These are phyloP conservation scores for Sebastes cheni DNA, from an alignment of 2,797 vertebrate species.

Conservation along the genomic window DNA sequence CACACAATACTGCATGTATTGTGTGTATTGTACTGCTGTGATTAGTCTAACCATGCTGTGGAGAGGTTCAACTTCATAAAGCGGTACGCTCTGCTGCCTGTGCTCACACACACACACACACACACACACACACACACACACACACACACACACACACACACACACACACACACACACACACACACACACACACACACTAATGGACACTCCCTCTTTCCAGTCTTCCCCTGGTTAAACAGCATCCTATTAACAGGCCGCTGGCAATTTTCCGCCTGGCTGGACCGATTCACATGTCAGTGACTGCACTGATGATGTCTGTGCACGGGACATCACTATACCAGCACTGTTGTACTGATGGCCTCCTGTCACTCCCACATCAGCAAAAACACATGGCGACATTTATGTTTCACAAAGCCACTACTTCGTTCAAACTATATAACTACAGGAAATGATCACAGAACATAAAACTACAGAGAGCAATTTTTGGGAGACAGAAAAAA, in stretches of 20 bases:
- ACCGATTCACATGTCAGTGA: slow-evolving; percentile 65
- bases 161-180: background rate
- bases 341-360: background rate
- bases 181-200: background rate
- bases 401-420: slow-evolving; percentile 1
- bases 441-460: background rate
- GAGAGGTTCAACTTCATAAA: slow-evolving; percentile 19
- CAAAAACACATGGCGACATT: background rate
- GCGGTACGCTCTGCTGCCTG: background rate
- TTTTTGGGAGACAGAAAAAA: background rate
- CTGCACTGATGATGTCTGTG: slow-evolving; percentile 47
- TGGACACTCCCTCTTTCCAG: slow-evolving; percentile 9
- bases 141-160: background rate
- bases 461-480: background rate
- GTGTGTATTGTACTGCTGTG: background rate
- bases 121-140: background rate
- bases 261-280: slow-evolving; percentile 72
- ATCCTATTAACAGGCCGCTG: slow-evolving; percentile 57
- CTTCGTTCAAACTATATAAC: background rate
- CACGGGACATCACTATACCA: slow-evolving; percentile 14
- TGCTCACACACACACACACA: background rate
- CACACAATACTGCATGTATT: background rate
- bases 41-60: background rate
- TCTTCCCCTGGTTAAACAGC: slow-evolving; percentile 63
- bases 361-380: slow-evolving; percentile 5